Base-by-base conservation (phyloP, 2,113 vertebrate genomes). In the Terrapene triunguis region DNA sequence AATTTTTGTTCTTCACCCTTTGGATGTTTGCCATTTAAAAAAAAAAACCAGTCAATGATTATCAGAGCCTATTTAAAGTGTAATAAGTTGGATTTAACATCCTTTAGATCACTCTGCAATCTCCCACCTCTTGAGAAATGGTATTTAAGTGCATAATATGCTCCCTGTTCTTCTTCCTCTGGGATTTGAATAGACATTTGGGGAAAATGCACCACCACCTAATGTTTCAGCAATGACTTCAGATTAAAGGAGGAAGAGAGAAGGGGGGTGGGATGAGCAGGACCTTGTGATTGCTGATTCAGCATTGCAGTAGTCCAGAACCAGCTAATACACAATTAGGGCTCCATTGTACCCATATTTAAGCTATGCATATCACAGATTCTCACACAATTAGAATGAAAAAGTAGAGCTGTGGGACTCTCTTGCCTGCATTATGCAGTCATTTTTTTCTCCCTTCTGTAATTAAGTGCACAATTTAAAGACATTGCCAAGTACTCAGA, bases 401-500 rank as follows among this genome's bases (percentile, higher is more conserved):
- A 88, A 93, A 81, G 51, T 82, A 89, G 93, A 94, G 90, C 89
- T 92, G 4, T 89, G 92, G 91, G 95, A 90, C 80, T 93, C 76
- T 82, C 55, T 88, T 2, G 4, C 76, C 44, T 89, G 38, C 50
- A 42, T 84, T 91, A 85, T 87, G 50, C 86, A 81, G 51, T 69
- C 27, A 87, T 76, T 85, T 72, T 51, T 53, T 47, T 7, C 44
- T 82, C 35, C 78, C 48, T 89, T 96, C 79, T 80, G 32, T 93
- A 97, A 96, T 95, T 95, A 96, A 94, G 87, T 72, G 96, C 76
- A 69, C 53, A 92, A 59, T 47, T 92, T 94, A 95, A 92, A 97
- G 87, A 74, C 19, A 27, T 19, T 87, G 86, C 69, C 55, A 88
- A 89, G 65, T 51, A 96, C 96, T 97, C 57, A 78, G 94, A 94